phyloP scores from a whole-genome alignment of 2,113 vertebrate genomes.

The Lasiurus cinereus region DNA sequence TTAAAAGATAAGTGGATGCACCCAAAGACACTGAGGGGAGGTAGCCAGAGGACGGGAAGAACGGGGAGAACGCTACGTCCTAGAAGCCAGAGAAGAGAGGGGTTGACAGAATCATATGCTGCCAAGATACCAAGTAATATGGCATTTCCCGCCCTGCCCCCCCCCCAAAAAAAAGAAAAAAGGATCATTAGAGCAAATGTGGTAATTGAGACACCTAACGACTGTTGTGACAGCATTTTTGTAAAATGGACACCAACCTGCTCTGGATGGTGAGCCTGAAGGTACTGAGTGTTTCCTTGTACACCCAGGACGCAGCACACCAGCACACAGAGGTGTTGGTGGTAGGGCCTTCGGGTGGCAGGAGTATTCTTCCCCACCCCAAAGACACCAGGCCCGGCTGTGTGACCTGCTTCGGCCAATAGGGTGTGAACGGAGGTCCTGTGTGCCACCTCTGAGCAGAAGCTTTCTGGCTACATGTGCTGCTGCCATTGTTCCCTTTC shows the following conservation, averaged over 20 bases:
- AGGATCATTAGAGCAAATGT: neutral
- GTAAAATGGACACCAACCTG: neutral
- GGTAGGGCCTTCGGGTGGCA: neutral
- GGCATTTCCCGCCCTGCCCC: neutral
- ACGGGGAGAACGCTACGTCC: neutral
- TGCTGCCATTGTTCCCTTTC: neutral
- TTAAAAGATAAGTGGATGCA: neutral
- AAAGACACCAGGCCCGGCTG: neutral
- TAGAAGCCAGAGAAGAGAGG: neutral
- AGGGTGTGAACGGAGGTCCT: neutral
- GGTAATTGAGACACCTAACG: neutral
- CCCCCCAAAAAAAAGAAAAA: neutral
- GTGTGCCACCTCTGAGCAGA: neutral
- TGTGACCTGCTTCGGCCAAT: neutral
- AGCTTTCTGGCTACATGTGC: neutral
- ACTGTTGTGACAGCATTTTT: neutral
- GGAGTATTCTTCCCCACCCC: neutral
- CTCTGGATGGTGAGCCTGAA: neutral
- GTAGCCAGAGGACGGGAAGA: neutral
- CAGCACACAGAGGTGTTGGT: rapidly evolving
- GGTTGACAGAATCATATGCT: neutral
- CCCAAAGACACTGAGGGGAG: neutral
- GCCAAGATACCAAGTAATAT: neutral
- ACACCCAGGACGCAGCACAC: neutral
- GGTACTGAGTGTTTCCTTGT: neutral